Evolutionary conservation across 2,797 vertebrate species (phyloP), one percentile per base, ranked within the genome.

Genomic region (Poecilia velifera): DNA sequence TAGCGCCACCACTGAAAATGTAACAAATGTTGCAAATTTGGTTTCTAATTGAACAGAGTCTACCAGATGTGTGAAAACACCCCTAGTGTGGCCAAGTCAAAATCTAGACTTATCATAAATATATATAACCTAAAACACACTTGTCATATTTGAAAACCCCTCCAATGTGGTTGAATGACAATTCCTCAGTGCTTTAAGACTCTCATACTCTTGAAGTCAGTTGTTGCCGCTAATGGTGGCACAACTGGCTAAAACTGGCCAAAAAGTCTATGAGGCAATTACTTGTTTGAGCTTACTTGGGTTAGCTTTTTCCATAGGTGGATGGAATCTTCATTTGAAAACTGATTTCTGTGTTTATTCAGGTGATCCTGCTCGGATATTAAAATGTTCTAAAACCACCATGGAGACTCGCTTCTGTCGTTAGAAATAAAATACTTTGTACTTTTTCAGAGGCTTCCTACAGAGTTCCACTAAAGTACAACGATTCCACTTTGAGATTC

Each of bases 401-500:
- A 16, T 10, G 0, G 34, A 18, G 7, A 36, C 13, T 36, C 18
- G 7, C 62, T 28, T 31, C 57, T 34, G 18, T 25, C 20, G 0
- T 20, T 39, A 4, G 16, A 36, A 39, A 22, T 18, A 22, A 66
- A 66, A 36, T 10, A 34, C 6, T 9, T 39, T 66, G 34, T 36
- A 10, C 13, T 25, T 68, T 39, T 68, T 20, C 16, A 20, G 31
- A 36, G 7, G 36, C 62, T 36, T 68, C 64, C 64, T 39, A 25
- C 55, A 43, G 45, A 66, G 14, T 31, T 74, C 31, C 20, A 49
- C 71, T 74, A 76, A 20, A 82, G 43, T n/a, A 34, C 57, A 45
- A 3, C 13, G 16, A 81, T 79, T 83, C 46, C 18, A 55, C 45
- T 36, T 20, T 64, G 13, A 70, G 73, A 74, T 73, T 76, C 41